Evolutionary conservation across 1,140 invertebrate species (phyloP).

Genomic region (Delia radicum): DNA sequence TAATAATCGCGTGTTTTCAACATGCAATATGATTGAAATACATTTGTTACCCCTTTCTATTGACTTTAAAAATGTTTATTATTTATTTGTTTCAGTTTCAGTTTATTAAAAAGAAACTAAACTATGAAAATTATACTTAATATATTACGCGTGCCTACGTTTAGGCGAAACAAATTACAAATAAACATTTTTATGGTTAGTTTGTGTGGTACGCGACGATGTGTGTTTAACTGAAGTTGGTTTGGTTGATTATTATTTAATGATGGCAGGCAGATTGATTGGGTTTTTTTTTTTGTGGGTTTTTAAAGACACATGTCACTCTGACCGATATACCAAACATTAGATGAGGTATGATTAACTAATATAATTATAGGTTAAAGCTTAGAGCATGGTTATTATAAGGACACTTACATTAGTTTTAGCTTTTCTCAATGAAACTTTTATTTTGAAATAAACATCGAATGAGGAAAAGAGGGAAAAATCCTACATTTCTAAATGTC

Average conservation of each 20-base stretch:
- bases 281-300: neutral
- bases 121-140: slow-evolving; percentile 22
- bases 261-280: neutral
- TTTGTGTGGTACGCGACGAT: neutral
- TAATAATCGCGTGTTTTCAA: neutral
- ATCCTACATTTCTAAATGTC: neutral
- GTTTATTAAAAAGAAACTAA: neutral
- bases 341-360: neutral
- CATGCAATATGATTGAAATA: neutral
- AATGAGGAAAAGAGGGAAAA: too few species aligned
- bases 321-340: neutral
- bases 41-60: neutral
- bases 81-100: neutral
- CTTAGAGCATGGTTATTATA: neutral
- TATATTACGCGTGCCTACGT: slow-evolving; percentile 19
- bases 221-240: neutral
- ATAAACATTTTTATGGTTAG: neutral
- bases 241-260: neutral
- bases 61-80: neutral
- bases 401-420: neutral
- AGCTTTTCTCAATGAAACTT: too few species aligned
- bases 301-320: neutral
- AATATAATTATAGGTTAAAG: neutral
- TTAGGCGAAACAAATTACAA: slow-evolving; percentile 16
- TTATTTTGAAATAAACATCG: too few species aligned